Evolutionary conservation across 1,140 invertebrate species (phyloP).

Genomic region (Ceratosolen solmsi): DNA sequence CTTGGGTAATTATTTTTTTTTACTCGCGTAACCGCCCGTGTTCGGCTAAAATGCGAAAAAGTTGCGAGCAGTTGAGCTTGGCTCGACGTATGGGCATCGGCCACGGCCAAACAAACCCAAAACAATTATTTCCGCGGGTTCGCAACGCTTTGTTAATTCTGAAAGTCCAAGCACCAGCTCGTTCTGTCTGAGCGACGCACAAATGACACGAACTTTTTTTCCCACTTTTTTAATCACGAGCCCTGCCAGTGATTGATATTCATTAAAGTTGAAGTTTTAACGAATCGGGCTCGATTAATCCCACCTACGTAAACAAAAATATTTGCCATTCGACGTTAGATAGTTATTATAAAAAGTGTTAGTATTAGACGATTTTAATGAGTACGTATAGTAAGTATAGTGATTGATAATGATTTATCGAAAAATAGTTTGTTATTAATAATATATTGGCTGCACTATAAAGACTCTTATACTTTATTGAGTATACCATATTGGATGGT

Average conservation of each 20-base stretch:
- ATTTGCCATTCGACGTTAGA: neutral
- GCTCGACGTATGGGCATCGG: neutral
- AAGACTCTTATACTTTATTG: too few relatives aligned
- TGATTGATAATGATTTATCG: too few relatives aligned
- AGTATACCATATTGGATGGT: too few relatives aligned
- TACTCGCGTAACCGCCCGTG: neutral
- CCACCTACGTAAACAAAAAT: neutral
- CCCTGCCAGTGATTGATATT: neutral
- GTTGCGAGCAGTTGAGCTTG: neutral
- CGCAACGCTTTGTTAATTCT: neutral
- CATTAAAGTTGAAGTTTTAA: conserved; percentile 13
- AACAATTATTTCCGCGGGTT: neutral
- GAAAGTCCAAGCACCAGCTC: conserved; percentile 3
- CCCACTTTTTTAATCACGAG: neutral
- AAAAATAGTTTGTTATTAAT: too few relatives aligned
- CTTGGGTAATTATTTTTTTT: conserved; percentile 28
- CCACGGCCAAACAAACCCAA: neutral
- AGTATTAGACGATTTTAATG: neutral
- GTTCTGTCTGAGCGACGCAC: neutral
- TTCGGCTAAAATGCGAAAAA: conserved; percentile 1
- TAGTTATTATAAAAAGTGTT: neutral
- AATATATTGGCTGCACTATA: too few relatives aligned
- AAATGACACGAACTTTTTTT: neutral
- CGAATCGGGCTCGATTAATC: neutral
- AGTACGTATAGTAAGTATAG: too few relatives aligned